Base-by-base conservation (phyloP, 2,113 vertebrate genomes). In the Pterocles gutturalis region DNA sequence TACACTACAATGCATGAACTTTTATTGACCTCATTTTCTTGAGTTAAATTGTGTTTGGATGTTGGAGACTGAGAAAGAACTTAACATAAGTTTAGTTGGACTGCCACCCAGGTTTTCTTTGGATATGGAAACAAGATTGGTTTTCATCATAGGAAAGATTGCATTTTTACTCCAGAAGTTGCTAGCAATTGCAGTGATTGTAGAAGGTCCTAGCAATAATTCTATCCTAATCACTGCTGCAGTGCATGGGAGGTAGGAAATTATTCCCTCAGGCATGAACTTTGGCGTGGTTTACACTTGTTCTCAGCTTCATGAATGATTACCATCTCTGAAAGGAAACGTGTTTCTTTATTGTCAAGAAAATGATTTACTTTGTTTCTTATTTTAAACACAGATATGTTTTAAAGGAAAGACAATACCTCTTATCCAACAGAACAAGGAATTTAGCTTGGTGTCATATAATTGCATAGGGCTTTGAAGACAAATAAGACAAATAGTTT, bases 321-420 rank as follows among this genome's bases (percentile, higher is more conserved):
- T 96, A 71, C 61, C 36, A 31, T 89, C 80, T 94, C 73, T 49
- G 72, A 93, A 78, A 95, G 90, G 90, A 96, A 97, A 73, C 1
- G 0, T 88, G 64, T 88, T 85, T 95, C 80, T 95, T 86, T 93
- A 55, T 73, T 92, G 61, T 96, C 80, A 92, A 85, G 77, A 95
- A 94, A 97, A 94, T 95, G 28, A 95, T 96, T 97, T 94, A 96
- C 64, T 93, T 93, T 48, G 70, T 84, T 94, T 95, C 90, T 96
- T 94, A 92, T 96, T 95, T 97, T 95, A 95, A 93, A 83, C 64
- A 66, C 14, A 94, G 80, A 77, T 38, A 49, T 20, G 17, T 76
- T 88, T 91, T 83, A 96, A 90, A 96, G 70, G 86, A 87, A 93
- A 94, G 88, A 89, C 83, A 95, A 88, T 90, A 57, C 55, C 21